A percentile compares a stretch with the other conserved stretches of the same genome.
phyloP scores from a whole-genome alignment of 2,888 invertebrate genomes.

The Cancer borealis region DNA sequence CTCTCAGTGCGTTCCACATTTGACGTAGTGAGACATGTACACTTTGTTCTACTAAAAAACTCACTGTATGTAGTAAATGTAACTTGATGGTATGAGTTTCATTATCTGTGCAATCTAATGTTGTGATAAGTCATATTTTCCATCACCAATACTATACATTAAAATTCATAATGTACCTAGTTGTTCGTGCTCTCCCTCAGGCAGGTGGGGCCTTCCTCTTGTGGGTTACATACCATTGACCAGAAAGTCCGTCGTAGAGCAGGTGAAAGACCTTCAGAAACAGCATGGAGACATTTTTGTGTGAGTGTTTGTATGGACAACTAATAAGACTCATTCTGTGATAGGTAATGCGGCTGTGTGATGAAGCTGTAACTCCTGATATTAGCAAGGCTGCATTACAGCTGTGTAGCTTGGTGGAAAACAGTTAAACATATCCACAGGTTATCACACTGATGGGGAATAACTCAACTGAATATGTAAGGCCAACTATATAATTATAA shows the following conservation, averaged over 20 bases:
- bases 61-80: neutral
- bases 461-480: too few relatives aligned
- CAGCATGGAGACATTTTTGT: conserved; percentile 35
- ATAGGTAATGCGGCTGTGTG: neutral
- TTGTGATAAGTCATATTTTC: neutral
- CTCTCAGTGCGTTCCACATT: neutral
- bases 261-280: neutral
- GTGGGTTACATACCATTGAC: conserved; percentile 13
- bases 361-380: neutral
- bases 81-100: neutral
- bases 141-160: neutral
- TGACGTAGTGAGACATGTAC: neutral
- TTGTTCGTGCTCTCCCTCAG: conserved; percentile 17
- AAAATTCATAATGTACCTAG: neutral
- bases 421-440: too few relatives aligned
- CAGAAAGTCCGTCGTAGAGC: neutral
- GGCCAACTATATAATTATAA: too few relatives aligned
- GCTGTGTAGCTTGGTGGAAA: too few relatives aligned
- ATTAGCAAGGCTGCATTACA: too few relatives aligned
- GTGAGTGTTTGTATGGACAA: neutral
- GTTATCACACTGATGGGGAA: too few relatives aligned
- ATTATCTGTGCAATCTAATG: neutral
- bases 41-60: neutral
- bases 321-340: neutral
- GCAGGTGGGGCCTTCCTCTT: conserved; percentile 32